Conservation (phyloP, 2,113 vertebrate genomes). For the Lophius piscatorius region DNA sequence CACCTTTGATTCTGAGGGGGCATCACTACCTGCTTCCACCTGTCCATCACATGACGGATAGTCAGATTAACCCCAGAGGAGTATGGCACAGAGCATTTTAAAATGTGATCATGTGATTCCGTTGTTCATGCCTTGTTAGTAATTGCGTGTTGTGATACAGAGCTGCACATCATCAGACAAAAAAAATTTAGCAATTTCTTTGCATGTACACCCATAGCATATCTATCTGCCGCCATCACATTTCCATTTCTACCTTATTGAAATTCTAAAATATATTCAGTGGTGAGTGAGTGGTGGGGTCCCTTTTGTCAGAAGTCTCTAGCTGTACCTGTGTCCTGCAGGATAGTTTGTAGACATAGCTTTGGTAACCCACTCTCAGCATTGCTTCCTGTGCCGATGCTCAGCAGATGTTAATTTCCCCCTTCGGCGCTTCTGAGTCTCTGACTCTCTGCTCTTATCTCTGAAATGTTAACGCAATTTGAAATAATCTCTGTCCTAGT, state of each 20-base stretch:
- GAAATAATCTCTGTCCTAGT: constrained; percentile 29
- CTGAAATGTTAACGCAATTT: constrained; percentile 32
- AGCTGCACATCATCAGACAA: no score
- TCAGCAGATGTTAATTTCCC: constrained; percentile 45
- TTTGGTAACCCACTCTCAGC: constrained; percentile 78
- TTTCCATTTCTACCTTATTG: no score
- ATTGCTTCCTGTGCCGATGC: constrained; percentile 55
- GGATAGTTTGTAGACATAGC: constrained; percentile 73
- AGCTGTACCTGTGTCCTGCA: constrained; percentile 69
- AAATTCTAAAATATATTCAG: no score
- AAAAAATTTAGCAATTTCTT: no score
- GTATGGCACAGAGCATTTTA: neutral
- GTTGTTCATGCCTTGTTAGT: no score
- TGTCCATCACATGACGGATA: constrained; percentile 61
- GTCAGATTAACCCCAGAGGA: neutral
- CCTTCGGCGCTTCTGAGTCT: neutral
- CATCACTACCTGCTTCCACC: constrained; percentile 87
- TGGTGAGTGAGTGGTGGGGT: neutral
- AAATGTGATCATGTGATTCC: neutral
- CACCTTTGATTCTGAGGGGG: constrained; percentile 82
- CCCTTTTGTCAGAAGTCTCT: neutral
- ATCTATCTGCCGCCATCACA: no score
- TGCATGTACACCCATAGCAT: no score
- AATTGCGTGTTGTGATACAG: neutral
- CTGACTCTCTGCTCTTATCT: constrained; percentile 14